phyloP scores from a whole-genome alignment of 2,797 vertebrate genomes.

The Sarcophilus harrisii region DNA sequence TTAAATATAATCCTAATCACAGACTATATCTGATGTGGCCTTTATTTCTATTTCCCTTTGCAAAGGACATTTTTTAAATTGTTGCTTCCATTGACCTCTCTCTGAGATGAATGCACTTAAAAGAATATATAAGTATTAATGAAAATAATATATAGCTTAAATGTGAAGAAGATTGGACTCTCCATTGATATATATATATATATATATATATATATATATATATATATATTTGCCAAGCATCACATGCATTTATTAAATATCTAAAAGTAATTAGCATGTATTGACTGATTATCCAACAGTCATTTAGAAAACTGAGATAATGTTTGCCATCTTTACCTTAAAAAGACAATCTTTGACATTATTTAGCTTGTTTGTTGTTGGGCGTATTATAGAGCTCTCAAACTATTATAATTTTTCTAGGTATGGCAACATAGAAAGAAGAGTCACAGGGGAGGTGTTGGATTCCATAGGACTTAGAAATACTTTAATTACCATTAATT shows the following conservation, averaged over 20 bases:
- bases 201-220: background rate
- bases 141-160: conserved; percentile 1
- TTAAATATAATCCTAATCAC: background rate
- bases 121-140: background rate
- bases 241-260: background rate
- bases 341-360: background rate
- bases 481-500: background rate
- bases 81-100: background rate
- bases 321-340: background rate
- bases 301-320: background rate
- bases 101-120: background rate
- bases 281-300: background rate
- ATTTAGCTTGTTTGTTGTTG: background rate
- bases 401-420: background rate
- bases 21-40: background rate
- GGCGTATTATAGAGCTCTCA: no score
- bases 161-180: background rate
- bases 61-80: background rate
- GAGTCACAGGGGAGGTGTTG: accelerated
- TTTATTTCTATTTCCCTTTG: background rate
- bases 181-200: background rate
- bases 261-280: background rate
- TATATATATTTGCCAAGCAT: background rate
- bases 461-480: background rate
- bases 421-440: background rate